Evolutionary conservation across 1,140 invertebrate genomes (phyloP).

Genomic region (Microplitis mediator): DNA sequence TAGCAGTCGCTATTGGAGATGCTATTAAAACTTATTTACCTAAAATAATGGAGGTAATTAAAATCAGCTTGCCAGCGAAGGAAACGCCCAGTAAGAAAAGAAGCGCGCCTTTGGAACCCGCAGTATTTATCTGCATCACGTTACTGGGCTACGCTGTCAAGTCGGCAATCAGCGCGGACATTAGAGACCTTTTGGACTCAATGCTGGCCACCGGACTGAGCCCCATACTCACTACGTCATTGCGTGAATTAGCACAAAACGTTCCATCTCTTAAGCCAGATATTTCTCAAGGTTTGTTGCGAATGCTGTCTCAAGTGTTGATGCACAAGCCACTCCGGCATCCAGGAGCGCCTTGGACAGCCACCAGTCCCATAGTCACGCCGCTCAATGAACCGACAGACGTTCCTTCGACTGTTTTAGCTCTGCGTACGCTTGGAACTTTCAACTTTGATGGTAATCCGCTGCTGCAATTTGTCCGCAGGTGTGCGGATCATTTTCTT

Average conservation of each 20-base stretch:
- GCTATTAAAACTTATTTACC: slow-evolving; percentile 81
- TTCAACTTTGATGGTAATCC: slow-evolving; percentile 97
- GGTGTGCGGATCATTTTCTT: slow-evolving; percentile 93
- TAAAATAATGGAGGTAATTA: slow-evolving; percentile 87
- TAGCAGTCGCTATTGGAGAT: slow-evolving; percentile 87
- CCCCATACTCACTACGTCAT: slow-evolving; percentile 85
- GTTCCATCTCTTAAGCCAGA: slow-evolving; percentile 87
- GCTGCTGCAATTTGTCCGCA: slow-evolving; percentile 87
- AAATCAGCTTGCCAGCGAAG: slow-evolving; percentile 79
- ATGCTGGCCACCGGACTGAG: slow-evolving; percentile 93
- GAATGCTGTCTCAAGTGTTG: slow-evolving; percentile 85
- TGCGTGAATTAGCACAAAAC: slow-evolving; percentile 87
- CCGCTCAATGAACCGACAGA: slow-evolving; percentile 64
- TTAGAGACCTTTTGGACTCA: slow-evolving; percentile 85
- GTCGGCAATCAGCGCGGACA: slow-evolving; percentile 75
- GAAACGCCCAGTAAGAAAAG: slow-evolving; percentile 76
- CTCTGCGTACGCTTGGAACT: slow-evolving; percentile 89
- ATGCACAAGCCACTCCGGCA: slow-evolving; percentile 86
- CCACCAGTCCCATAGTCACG: slow-evolving; percentile 50
- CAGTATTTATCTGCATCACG: slow-evolving; percentile 95
- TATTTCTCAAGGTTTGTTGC: slow-evolving; percentile 90
- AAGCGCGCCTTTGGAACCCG: slow-evolving; percentile 75
- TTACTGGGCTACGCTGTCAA: slow-evolving; percentile 87
- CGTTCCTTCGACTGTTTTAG: slow-evolving; percentile 85
- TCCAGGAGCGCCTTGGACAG: slow-evolving; percentile 74